These are phyloP conservation scores for Aeoliscus strigatus DNA, from an alignment of 2,797 vertebrate species.

Conservation along the genomic window DNA sequence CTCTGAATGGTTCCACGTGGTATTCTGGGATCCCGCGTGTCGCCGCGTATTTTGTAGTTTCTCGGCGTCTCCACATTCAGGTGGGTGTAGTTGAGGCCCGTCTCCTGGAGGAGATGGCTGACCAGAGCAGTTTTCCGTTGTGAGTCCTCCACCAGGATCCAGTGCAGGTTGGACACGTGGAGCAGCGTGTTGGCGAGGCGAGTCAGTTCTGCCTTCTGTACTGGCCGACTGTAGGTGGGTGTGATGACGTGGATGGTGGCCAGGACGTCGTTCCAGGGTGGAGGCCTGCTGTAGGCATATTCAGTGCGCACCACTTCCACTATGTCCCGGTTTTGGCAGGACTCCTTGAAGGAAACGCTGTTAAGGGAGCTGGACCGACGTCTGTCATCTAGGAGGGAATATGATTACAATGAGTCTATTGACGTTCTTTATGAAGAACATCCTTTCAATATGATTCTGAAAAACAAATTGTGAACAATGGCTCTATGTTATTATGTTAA, in stretches of 20 bases:
- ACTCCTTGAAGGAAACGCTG: conserved; percentile 54
- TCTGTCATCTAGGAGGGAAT: conserved; percentile 50
- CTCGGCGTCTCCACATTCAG: conserved; percentile 72
- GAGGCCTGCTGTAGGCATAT: conserved; percentile 64
- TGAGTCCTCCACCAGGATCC: conserved; percentile 79
- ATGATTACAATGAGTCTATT: conserved; percentile 3
- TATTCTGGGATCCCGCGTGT: conserved; percentile 56
- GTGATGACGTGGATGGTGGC: conserved; percentile 73
- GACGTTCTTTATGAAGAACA: too few species aligned
- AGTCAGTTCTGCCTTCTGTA: conserved; percentile 79
- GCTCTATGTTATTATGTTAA: too few species aligned
- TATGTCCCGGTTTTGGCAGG: conserved; percentile 54
- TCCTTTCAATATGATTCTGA: too few species aligned
- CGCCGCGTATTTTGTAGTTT: conserved; percentile 59
- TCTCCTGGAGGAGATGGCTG: conserved; percentile 62
- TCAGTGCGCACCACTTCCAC: conserved; percentile 62
- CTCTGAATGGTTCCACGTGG: conserved; percentile 78
- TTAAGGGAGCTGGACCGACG: conserved; percentile 40
- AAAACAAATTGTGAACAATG: too few species aligned
- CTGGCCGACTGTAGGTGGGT: conserved; percentile 72
- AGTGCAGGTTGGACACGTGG: conserved; percentile 75
- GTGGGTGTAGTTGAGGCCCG: conserved; percentile 75
- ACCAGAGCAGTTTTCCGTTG: conserved; percentile 58
- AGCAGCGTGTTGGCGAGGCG: conserved; percentile 77
- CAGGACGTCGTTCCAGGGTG: conserved; percentile 66